Evolutionary conservation across 2,113 vertebrate genomes (phyloP).

Genomic region (Chiloscyllium plagiosum): DNA sequence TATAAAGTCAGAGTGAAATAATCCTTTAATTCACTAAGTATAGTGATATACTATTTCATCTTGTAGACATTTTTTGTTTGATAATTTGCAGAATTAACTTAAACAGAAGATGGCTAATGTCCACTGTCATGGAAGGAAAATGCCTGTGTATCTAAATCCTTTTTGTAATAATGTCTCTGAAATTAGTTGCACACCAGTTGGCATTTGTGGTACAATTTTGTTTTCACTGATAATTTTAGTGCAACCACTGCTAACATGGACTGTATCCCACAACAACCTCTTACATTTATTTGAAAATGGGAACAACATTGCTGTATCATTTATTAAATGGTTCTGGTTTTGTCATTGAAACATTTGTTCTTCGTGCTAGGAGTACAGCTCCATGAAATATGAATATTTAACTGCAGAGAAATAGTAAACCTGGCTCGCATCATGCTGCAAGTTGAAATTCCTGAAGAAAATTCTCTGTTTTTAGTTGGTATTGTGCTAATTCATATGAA

Average conservation of each 20-base stretch:
- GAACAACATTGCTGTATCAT: background rate
- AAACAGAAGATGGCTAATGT: background rate
- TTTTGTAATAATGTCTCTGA: background rate
- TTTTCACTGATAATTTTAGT: background rate
- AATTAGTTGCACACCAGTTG: background rate
- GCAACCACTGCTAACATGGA: background rate
- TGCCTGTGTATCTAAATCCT: background rate
- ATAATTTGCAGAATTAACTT: background rate
- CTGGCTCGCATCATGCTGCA: background rate
- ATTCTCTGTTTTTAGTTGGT: background rate
- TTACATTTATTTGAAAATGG: background rate
- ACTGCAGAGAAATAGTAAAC: background rate
- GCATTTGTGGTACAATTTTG: background rate
- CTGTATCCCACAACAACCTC: background rate
- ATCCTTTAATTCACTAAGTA: background rate
- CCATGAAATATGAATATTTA: background rate
- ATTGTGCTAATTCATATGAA: background rate
- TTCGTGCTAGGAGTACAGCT: background rate
- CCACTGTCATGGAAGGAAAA: background rate
- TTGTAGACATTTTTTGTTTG: background rate
- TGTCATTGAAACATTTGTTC: background rate
- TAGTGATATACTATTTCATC: background rate
- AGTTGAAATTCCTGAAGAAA: background rate
- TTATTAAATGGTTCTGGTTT: background rate
- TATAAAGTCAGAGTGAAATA: constrained; percentile 1